Conservation (phyloP, 2,797 vertebrate genomes). For the Crenichthys baileyi region DNA sequence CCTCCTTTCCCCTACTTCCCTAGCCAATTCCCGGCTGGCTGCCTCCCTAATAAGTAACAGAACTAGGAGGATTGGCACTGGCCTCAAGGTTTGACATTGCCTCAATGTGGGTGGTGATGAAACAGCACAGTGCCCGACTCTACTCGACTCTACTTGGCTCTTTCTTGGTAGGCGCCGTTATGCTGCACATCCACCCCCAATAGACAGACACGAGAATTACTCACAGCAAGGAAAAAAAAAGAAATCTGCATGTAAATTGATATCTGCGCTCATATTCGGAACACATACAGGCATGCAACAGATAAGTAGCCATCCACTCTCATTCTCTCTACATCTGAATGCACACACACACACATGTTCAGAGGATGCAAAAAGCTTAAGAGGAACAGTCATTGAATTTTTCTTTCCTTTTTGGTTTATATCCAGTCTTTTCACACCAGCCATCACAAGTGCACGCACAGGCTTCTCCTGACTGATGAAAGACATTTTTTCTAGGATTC, state of each 20-base stretch:
- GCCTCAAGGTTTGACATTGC: conserved; percentile 77
- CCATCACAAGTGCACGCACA: neutral
- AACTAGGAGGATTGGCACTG: conserved; percentile 71
- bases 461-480: neutral
- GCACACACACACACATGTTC: neutral
- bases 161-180: conserved; percentile 65
- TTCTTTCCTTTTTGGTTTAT: conserved; percentile 11
- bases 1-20: conserved; percentile 9
- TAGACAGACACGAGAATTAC: conserved; percentile 69
- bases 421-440: conserved; percentile 21
- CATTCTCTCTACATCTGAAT: neutral
- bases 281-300: conserved; percentile 39
- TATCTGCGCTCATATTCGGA: conserved; percentile 48
- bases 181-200: conserved; percentile 72
- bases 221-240: conserved; percentile 46
- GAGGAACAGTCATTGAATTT: conserved; percentile 11
- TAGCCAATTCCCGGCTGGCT: conserved; percentile 57
- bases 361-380: conserved; percentile 6
- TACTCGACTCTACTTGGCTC: conserved; percentile 68
- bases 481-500: neutral
- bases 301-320: conserved; percentile 28
- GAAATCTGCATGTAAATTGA: conserved; percentile 71
- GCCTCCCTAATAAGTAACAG: conserved; percentile 74
- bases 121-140: conserved; percentile 72
- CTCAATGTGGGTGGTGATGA: conserved; percentile 80